A percentile compares a stretch with the other conserved stretches of the same genome.
Conservation (phyloP, 2,113 vertebrate species). For the Brachyistius frenatus region DNA sequence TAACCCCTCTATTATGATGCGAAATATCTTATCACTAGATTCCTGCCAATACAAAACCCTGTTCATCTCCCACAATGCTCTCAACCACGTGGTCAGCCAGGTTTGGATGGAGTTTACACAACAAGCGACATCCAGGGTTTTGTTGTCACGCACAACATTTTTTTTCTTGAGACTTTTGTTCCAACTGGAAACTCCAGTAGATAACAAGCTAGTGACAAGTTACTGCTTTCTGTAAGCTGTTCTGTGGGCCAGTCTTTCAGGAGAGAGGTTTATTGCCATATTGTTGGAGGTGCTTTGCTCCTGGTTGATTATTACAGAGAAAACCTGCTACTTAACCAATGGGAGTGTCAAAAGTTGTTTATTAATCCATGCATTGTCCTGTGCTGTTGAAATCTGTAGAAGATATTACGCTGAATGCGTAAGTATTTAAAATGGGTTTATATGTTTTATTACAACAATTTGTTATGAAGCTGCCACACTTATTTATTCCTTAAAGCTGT, state of each 20-base stretch:
- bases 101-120: conserved; percentile 56
- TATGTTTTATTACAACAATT: neutral
- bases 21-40: too few species aligned
- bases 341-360: conserved; percentile 61
- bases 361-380: conserved; percentile 45
- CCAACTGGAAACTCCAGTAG: neutral
- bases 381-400: neutral
- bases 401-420: neutral
- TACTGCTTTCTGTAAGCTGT: neutral
- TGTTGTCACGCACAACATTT: conserved; percentile 72
- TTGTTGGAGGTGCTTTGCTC: neutral
- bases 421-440: neutral
- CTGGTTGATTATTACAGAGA: conserved; percentile 69
- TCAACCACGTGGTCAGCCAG: conserved; percentile 20
- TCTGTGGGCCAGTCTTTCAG: neutral
- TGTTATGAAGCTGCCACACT: neutral
- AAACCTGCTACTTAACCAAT: conserved; percentile 25
- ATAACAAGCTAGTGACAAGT: neutral
- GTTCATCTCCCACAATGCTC: conserved; percentile 24
- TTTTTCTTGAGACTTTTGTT: neutral
- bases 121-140: conserved; percentile 49
- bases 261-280: conserved; percentile 28
- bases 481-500: neutral
- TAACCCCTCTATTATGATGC: too few species aligned
- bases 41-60: too few species aligned